Conservation (phyloP, 2,888 invertebrate genomes). For the Eurois occulta region DNA sequence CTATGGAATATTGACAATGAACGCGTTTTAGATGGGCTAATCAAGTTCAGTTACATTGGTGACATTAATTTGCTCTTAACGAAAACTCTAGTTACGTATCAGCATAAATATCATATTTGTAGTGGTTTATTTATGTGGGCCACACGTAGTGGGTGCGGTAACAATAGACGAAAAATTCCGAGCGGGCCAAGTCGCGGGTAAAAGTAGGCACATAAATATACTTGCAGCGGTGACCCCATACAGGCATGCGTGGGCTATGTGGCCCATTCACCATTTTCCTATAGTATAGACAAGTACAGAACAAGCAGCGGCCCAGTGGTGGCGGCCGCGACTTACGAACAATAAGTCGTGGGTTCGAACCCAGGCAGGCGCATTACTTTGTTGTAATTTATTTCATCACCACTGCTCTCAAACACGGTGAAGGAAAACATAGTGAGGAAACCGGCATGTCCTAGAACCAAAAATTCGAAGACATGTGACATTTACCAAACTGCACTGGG, state of each 20-base stretch:
- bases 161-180: constrained; percentile 41
- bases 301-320: no score
- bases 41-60: neutral
- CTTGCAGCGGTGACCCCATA: constrained; percentile 15
- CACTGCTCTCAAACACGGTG: no score
- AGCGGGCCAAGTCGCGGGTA: neutral
- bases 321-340: no score
- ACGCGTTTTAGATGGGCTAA: no score
- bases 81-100: neutral
- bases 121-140: neutral
- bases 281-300: constrained; percentile 11
- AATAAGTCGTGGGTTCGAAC: no score
- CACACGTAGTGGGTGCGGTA: neutral
- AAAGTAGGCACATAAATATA: constrained; percentile 45
- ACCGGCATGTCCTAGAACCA: no score
- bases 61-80: neutral
- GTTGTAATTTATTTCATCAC: no score
- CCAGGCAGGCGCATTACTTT: no score
- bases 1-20: no score
- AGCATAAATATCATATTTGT: neutral
- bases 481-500: no score
- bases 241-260: constrained; percentile 36
- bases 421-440: no score
- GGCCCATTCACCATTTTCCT: constrained; percentile 26
- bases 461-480: no score